Evolutionary conservation across 2,888 invertebrate species (phyloP), one percentile per base, ranked within the genome.

Genomic region (Chesias legatella): DNA sequence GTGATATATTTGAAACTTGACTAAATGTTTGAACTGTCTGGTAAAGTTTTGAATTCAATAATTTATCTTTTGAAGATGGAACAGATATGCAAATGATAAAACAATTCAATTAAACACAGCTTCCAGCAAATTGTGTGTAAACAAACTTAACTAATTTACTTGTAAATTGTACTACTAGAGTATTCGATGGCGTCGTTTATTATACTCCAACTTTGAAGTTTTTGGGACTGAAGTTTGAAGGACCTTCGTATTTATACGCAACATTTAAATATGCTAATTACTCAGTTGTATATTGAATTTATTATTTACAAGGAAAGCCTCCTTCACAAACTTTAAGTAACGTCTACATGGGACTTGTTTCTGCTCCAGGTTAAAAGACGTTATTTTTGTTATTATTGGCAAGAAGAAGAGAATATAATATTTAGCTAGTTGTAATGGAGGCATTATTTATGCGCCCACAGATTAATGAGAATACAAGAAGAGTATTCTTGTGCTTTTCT

Each of bases 81-180:
- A 37, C 26, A 30, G 23, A 9, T 24, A 35, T 36, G 32, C 25
- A 33, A 46, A 46, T 46, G 23, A 10, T 28, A n/a, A 43, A 36
- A 44, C 39, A 45, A 40, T 37, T 30, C 36, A 46, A 46, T 41
- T 36, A 33, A 33, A 40, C 28, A 40, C 39, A 26, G 39, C 35
- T 40, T 32, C 45, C 46, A 27, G 43, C 32, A 46, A 38, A 49
- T 48, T 28, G 33, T 35, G 35, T 43, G 42, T 49, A 48, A 36
- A 48, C 41, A 49, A 64, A 57, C 53, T 52, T 46, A 10, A 41
- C 40, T 51, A 53, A 60, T 54, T 55, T 52, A 47, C 43, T 50
- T 36, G 27, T 53, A 45, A 51, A 47, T 53, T 55, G 33, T 26
- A 50, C 25, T 24, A 52, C 29, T 31, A 33, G 24, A 28, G 28